A percentile compares a stretch with the other conserved stretches of the same genome.
These are phyloP conservation scores for Pollicipes pollicipes DNA, from an alignment of 1,140 invertebrate species.

Conservation along the genomic window DNA sequence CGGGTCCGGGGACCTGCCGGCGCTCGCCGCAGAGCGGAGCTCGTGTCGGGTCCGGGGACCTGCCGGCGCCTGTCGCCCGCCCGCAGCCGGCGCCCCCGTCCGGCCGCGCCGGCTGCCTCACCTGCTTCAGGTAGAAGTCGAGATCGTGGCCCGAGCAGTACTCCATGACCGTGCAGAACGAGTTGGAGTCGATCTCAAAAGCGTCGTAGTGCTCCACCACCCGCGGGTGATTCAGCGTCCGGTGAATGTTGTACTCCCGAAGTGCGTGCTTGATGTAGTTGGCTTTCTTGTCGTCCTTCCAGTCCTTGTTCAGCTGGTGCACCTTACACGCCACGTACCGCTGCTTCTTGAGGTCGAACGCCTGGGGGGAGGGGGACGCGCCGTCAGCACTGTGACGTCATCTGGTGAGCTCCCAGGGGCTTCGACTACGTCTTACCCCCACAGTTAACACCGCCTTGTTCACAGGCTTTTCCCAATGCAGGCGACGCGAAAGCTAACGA, in stretches of 20 bases:
- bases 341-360: constrained; percentile 96
- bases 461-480: too few species aligned
- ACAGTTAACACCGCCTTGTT: too few species aligned
- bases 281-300: constrained; percentile 99
- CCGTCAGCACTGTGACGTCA: too few species aligned
- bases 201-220: constrained; percentile 98
- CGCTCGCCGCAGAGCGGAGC: too few species aligned
- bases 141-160: constrained; percentile 99
- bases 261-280: constrained; percentile 99
- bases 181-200: constrained; percentile 99
- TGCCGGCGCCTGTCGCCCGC: too few species aligned
- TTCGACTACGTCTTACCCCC: too few species aligned
- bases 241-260: constrained; percentile 98
- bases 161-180: constrained; percentile 99
- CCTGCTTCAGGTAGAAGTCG: constrained; percentile 97
- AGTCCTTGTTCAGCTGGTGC: constrained; percentile 98
- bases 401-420: too few species aligned
- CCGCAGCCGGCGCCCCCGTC: too few species aligned
- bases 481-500: too few species aligned
- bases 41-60: too few species aligned
- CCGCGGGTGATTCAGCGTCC: constrained; percentile 90
- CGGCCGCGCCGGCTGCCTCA: too few species aligned
- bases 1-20: too few species aligned
- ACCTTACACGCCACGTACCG: constrained; percentile 99
- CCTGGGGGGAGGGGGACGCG: constrained; percentile 26